Evolutionary conservation across 2,888 invertebrate genomes (phyloP).

Genomic region (Smittia aterrima): DNA sequence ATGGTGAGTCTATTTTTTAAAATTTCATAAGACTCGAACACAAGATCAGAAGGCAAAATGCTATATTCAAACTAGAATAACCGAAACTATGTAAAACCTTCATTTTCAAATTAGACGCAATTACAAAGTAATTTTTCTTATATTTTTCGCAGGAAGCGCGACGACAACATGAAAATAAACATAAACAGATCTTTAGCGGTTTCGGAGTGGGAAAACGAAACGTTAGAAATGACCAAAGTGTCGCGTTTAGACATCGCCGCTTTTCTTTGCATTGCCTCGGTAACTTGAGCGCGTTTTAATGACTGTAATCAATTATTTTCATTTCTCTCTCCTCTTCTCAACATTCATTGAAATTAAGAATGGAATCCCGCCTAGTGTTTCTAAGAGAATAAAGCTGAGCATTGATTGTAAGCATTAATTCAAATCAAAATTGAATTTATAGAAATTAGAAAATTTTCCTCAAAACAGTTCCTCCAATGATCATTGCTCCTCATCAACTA

Average conservation of each 20-base stretch:
- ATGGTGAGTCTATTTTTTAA: slow-evolving; percentile 57
- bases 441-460: not conserved
- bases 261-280: slow-evolving; percentile 80
- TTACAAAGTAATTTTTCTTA: not conserved
- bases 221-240: slow-evolving; percentile 78
- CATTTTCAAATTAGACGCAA: not conserved
- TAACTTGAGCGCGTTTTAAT: slow-evolving; percentile 14
- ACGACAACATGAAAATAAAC: slow-evolving; percentile 82
- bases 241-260: slow-evolving; percentile 89
- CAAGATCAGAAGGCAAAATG: too few relatives aligned
- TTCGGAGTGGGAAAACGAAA: slow-evolving; percentile 81
- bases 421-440: too few relatives aligned
- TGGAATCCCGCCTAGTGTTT: slow-evolving; percentile 87
- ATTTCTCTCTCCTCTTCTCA: slow-evolving; percentile 21
- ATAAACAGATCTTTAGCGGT: slow-evolving; percentile 80
- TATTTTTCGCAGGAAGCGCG: slow-evolving; percentile 60
- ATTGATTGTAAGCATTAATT: slow-evolving; percentile 82
- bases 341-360: slow-evolving; percentile 57
- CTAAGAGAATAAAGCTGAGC: slow-evolving; percentile 89
- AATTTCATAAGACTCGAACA: not conserved
- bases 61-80: too few relatives aligned
- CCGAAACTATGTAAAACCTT: not conserved
- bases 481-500: slow-evolving; percentile 86
- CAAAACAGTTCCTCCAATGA: slow-evolving; percentile 82
- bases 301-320: slow-evolving; percentile 34